Percentiles rank a stretch among this genome's conserved stretches.
Conservation (phyloP, 2,888 invertebrate species). For the Cynaeus angustus region DNA sequence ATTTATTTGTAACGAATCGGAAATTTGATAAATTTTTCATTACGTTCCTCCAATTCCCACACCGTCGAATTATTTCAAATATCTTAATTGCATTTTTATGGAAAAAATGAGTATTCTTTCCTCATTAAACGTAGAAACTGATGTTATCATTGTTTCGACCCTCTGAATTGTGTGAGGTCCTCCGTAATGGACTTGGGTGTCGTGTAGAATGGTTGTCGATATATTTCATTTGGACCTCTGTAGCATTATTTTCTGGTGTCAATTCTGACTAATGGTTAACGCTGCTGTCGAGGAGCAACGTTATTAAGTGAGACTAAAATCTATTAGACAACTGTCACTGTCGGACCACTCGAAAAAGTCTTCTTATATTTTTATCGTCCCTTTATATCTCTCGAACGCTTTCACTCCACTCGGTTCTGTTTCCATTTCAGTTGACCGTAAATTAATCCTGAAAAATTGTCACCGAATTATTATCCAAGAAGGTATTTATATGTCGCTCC, state of each 20-base stretch:
- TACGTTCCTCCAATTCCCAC: slow-evolving; percentile 23
- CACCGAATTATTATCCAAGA: slow-evolving; percentile 29
- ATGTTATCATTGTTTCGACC: slow-evolving; percentile 46
- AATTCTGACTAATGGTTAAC: slow-evolving; percentile 68
- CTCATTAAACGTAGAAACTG: slow-evolving; percentile 39
- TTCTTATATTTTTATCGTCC: slow-evolving; percentile 48
- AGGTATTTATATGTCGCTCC: slow-evolving; percentile 13
- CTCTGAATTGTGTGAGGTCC: slow-evolving; percentile 54
- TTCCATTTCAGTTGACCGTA: slow-evolving; percentile 26
- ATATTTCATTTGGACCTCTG: slow-evolving; percentile 67
- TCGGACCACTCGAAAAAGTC: slow-evolving; percentile 47
- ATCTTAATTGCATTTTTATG: slow-evolving; percentile 44
- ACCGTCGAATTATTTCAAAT: slow-evolving; percentile 25
- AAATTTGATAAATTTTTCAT: slow-evolving; percentile 44
- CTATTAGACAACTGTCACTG: slow-evolving; percentile 67
- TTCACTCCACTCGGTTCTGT: slow-evolving; percentile 18
- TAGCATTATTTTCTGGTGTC: slow-evolving; percentile 67
- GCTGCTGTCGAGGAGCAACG: slow-evolving; percentile 62
- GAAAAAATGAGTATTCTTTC: slow-evolving; percentile 27
- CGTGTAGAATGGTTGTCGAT: slow-evolving; percentile 65
- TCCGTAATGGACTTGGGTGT: slow-evolving; percentile 59
- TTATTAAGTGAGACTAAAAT: slow-evolving; percentile 68
- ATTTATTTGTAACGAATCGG: slow-evolving; percentile 50
- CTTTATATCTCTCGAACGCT: slow-evolving; percentile 39
- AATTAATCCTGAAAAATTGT: slow-evolving; percentile 30